A percentile compares a stretch with the other conserved stretches of the same genome.
Conservation (phyloP, 2,888 invertebrate genomes). For the Eupelmus urozonus region DNA sequence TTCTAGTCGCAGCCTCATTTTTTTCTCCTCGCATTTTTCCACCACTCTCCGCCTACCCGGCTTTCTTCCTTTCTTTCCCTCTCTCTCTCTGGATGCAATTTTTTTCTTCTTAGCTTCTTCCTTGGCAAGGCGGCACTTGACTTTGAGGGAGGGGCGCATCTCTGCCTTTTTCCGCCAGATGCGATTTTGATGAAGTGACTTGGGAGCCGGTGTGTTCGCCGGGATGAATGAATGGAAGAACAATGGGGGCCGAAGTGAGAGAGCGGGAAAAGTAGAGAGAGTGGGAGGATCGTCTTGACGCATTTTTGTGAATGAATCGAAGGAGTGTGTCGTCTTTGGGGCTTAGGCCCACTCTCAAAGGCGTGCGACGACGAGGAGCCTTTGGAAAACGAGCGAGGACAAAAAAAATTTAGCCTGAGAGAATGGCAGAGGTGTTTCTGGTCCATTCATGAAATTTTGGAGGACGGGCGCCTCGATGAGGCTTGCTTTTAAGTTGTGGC, state of each 20-base stretch:
- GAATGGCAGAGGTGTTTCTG: constrained; percentile 44
- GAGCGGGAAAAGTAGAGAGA: background rate
- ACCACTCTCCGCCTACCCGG: background rate
- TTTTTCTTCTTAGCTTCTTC: background rate
- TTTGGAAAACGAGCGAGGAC: constrained; percentile 9
- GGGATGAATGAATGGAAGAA: constrained; percentile 22
- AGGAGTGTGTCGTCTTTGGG: background rate
- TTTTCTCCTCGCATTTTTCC: background rate
- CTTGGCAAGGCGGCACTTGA: constrained; percentile 66
- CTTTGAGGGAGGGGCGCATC: constrained; percentile 69
- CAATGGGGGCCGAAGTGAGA: constrained; percentile 6
- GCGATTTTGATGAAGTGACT: constrained; percentile 72
- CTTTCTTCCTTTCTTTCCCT: background rate
- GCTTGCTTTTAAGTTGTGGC: background rate
- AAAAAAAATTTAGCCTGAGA: constrained; percentile 33
- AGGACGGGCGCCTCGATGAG: constrained; percentile 16
- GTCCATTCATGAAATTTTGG: constrained; percentile 27
- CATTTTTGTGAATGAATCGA: constrained; percentile 43
- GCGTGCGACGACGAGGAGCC: constrained; percentile 37
- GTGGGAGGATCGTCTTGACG: constrained; percentile 26
- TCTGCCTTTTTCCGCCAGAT: constrained; percentile 65
- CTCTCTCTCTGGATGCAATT: constrained; percentile 25
- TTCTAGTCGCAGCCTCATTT: constrained; percentile 60
- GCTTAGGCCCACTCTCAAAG: constrained; percentile 44
- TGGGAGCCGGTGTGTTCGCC: constrained; percentile 44